Conservation (phyloP, 2,888 invertebrate species). For the Lochmaea capreae region DNA sequence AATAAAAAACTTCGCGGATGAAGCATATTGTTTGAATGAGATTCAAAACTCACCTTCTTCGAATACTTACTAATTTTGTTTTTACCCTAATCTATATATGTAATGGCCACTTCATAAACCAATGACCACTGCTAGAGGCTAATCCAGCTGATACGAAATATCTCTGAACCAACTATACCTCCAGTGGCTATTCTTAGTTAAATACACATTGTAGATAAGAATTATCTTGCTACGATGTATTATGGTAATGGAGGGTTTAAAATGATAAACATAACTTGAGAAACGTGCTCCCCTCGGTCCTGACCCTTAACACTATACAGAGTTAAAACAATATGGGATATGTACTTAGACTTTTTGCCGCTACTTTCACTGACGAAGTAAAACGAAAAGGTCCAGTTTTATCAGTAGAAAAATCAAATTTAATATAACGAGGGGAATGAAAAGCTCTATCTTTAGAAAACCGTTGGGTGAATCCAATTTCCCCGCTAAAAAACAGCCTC, state of each 20-base stretch:
- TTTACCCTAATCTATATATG: no score
- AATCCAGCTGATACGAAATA: no score
- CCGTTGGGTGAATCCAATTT: conserved; percentile 14
- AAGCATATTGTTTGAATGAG: no score
- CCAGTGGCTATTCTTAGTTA: no score
- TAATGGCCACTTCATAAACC: no score
- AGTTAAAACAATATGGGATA: not conserved
- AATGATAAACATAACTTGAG: not conserved
- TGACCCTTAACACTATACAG: not conserved
- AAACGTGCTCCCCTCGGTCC: not conserved
- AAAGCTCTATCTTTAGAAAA: conserved; percentile 17
- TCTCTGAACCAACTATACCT: no score
- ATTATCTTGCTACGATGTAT: not conserved
- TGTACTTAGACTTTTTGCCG: not conserved
- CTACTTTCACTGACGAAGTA: conserved; percentile 14
- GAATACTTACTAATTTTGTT: no score
- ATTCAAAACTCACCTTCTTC: no score
- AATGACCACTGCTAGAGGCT: no score
- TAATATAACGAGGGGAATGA: conserved; percentile 28
- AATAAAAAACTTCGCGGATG: no score
- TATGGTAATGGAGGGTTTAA: not conserved
- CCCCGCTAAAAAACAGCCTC: conserved; percentile 18
- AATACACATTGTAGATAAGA: not conserved
- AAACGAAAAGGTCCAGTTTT: conserved; percentile 16
- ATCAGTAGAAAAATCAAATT: conserved; percentile 30